These are phyloP conservation scores for Phrynosoma platyrhinos DNA, from an alignment of 2,113 vertebrate species.

Conservation along the genomic window DNA sequence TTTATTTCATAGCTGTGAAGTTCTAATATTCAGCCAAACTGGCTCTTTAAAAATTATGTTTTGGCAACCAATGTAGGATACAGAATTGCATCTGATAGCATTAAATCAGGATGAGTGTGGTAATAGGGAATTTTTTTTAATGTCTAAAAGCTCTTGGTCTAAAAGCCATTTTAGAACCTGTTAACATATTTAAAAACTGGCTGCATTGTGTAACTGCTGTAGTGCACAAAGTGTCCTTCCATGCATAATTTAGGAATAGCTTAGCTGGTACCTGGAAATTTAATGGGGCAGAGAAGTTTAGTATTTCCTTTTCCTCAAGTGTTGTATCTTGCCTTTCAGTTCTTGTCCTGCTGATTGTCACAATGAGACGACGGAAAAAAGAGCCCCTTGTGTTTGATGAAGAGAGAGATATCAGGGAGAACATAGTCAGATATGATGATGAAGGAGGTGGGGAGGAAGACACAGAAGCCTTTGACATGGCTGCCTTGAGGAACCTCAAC, in stretches of 20 bases:
- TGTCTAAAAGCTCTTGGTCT: conserved; percentile 29
- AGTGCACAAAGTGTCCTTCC: neutral
- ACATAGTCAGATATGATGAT: conserved; percentile 95
- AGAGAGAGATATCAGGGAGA: conserved; percentile 92
- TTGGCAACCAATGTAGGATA: conserved; percentile 30
- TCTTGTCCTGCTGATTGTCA: conserved; percentile 91
- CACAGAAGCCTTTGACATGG: conserved; percentile 97
- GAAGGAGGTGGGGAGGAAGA: conserved; percentile 97
- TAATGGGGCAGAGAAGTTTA: neutral
- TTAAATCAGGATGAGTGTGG: conserved; percentile 45
- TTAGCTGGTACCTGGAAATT: neutral
- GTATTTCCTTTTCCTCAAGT: conserved; percentile 39
- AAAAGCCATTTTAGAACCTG: conserved; percentile 38
- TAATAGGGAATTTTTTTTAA: conserved; percentile 49
- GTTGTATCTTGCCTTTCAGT: conserved; percentile 76
- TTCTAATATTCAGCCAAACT: conserved; percentile 35
- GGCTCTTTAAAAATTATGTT: conserved; percentile 46
- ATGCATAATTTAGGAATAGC: neutral
- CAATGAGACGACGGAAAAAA: conserved; percentile 90
- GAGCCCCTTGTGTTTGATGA: conserved; percentile 95
- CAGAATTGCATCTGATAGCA: conserved; percentile 46
- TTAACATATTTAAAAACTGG: neutral
- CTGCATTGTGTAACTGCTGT: neutral
- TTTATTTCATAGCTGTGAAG: conserved; percentile 51
- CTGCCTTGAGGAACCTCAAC: conserved; percentile 92